phyloP scores from a whole-genome alignment of 2,113 vertebrate genomes.

The Riparia riparia region DNA sequence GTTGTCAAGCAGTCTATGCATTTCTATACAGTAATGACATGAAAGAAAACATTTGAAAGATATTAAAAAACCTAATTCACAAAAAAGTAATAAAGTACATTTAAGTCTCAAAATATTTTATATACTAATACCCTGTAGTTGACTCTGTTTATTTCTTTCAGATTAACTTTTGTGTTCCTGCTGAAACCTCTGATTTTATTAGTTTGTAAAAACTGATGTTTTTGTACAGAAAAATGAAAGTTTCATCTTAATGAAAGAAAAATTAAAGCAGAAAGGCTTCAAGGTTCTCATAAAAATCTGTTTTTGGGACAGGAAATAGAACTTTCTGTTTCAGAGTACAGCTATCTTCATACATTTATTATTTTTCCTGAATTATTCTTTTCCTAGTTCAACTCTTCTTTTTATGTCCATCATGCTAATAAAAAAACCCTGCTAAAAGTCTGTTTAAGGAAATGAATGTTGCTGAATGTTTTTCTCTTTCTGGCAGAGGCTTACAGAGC shows the following conservation, averaged over 20 bases:
- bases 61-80: background rate
- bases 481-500: background rate
- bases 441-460: background rate
- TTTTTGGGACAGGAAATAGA: background rate
- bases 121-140: background rate
- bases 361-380: slow-evolving; percentile 1
- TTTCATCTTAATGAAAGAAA: slow-evolving; percentile 1
- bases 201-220: background rate
- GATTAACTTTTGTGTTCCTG: background rate
- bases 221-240: background rate
- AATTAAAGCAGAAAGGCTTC: background rate
- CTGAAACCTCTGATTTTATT: background rate
- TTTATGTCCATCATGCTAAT: background rate
- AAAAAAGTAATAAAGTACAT: background rate
- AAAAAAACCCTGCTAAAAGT: background rate
- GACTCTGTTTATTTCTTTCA: background rate
- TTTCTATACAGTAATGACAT: background rate
- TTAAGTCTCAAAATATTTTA: background rate
- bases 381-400: background rate
- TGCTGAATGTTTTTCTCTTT: background rate
- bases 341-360: background rate
- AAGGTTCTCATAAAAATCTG: background rate
- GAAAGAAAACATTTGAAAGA: background rate
- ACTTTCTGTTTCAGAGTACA: background rate
- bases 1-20: background rate